A percentile compares a stretch with the other conserved stretches of the same genome.
These are phyloP conservation scores for Mastigias papua DNA, from an alignment of 30 jellyfish, hydroid and myxozoan genomes.

Conservation along the genomic window DNA sequence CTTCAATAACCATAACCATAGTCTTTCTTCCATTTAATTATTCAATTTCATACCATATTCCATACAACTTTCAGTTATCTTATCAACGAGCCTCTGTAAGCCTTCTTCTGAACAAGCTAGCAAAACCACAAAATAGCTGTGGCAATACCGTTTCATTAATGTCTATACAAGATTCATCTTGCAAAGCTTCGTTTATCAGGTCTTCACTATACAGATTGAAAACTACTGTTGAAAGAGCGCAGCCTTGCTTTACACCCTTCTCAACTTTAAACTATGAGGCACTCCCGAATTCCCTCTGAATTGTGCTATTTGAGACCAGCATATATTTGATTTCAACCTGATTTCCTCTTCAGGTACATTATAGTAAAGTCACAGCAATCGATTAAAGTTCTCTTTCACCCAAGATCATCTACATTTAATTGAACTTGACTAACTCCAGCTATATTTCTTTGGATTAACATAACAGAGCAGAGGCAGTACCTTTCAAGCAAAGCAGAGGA, in stretches of 20 bases:
- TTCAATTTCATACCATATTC: constrained; percentile 34
- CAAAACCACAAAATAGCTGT: background rate
- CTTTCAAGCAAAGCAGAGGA: no score
- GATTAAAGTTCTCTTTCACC: no score
- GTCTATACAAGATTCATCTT: background rate
- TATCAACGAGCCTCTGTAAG: constrained; percentile 1
- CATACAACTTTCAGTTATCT: constrained; percentile 24
- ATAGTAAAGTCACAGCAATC: no score
- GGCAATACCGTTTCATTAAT: background rate
- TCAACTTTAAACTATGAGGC: background rate
- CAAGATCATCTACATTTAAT: no score
- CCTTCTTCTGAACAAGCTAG: background rate
- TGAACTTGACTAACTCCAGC: no score
- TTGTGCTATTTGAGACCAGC: no score
- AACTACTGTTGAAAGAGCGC: background rate
- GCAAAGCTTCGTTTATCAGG: background rate
- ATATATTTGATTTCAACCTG: no score
- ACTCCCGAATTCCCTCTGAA: background rate
- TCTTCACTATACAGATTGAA: background rate
- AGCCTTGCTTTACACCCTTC: background rate
- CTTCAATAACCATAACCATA: background rate
- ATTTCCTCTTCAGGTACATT: no score
- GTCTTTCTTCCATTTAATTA: constrained; percentile 31
- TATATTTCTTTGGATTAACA: no score
- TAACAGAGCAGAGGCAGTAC: no score